A percentile compares a stretch with the other conserved stretches of the same genome.
These are phyloP conservation scores for Andrena flavipes DNA, from an alignment of 2,888 invertebrate genomes.

Conservation along the genomic window DNA sequence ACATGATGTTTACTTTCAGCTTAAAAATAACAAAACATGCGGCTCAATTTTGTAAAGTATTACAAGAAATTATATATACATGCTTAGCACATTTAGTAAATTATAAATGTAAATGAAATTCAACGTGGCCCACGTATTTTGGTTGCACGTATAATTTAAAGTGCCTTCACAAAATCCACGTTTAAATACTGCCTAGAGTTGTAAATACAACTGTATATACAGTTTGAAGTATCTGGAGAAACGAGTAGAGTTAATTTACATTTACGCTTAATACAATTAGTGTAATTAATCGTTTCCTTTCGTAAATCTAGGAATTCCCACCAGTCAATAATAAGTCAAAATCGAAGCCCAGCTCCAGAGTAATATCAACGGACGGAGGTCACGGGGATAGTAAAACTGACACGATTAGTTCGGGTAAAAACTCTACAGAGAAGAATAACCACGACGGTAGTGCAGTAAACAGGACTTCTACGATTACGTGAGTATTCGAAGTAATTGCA, in stretches of 20 bases:
- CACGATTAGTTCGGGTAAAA: slow-evolving; percentile 82
- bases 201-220: not conserved
- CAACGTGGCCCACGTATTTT: slow-evolving; percentile 34
- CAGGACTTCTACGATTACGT: slow-evolving; percentile 88
- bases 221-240: not conserved
- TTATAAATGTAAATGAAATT: slow-evolving; percentile 10
- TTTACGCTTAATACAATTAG: not conserved
- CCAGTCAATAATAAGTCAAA: slow-evolving; percentile 86
- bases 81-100: slow-evolving; percentile 17
- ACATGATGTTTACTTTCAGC: not conserved
- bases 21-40: slow-evolving; percentile 23
- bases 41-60: not conserved
- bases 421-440: slow-evolving; percentile 80
- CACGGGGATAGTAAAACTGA: slow-evolving; percentile 84
- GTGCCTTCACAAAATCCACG: not conserved
- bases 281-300: slow-evolving; percentile 8
- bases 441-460: slow-evolving; percentile 84
- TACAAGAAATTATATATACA: slow-evolving; percentile 22
- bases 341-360: slow-evolving; percentile 84
- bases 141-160: slow-evolving; percentile 61
- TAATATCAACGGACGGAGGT: slow-evolving; percentile 83
- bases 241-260: not conserved
- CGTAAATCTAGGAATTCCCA: slow-evolving; percentile 87
- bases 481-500: slow-evolving; percentile 79
- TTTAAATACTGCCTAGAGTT: not conserved